Base-by-base conservation (phyloP, 1,140 invertebrate genomes). In the Daktulosphaira vitifoliae region DNA sequence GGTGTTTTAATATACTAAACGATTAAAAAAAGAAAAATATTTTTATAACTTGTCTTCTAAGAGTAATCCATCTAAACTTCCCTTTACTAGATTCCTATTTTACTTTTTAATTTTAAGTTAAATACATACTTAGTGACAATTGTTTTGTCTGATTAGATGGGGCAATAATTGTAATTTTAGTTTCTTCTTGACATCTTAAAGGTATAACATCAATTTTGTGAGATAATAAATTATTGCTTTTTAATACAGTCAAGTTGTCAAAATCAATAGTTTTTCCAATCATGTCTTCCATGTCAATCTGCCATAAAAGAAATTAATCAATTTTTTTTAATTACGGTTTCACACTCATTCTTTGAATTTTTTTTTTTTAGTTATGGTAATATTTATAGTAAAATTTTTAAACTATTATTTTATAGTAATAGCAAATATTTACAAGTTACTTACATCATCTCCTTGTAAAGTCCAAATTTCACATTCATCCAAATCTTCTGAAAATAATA, bases 391-490 rank as follows among this genome's bases (percentile, higher is more conserved):
- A n/a, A n/a, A n/a, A n/a, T n/a, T n/a, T n/a, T n/a, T n/a, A n/a
- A n/a, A n/a, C n/a, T n/a, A n/a, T n/a, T n/a, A n/a, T n/a, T n/a
- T n/a, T 33, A 5, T 33, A 11, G 29, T 33, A 33, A 33, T n/a
- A n/a, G n/a, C 29, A 11, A 33, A 5, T 33, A 11, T 33, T 6
- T 11, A 33, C 29, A 33, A 6, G 26, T 29, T 22, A 33, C 56
- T 62, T 46, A 62, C 56, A 48, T 62, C 56, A 62, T 48, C 25
- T 26, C 39, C 23, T 22, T 62, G 56, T 2, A 46, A 20, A 9
- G 56, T 62, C 56, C 56, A 62, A 46, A 62, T 15, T 48, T 62
- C 56, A 48, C 15, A 48, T 3, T 59, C 54, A 18, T 62, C 42
- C 29, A 62, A 2, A 33, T 62, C 42, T 46, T 62, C 56, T 26